Conservation (phyloP, 2,113 vertebrate genomes). For the Melanostigma gelatinosum region DNA sequence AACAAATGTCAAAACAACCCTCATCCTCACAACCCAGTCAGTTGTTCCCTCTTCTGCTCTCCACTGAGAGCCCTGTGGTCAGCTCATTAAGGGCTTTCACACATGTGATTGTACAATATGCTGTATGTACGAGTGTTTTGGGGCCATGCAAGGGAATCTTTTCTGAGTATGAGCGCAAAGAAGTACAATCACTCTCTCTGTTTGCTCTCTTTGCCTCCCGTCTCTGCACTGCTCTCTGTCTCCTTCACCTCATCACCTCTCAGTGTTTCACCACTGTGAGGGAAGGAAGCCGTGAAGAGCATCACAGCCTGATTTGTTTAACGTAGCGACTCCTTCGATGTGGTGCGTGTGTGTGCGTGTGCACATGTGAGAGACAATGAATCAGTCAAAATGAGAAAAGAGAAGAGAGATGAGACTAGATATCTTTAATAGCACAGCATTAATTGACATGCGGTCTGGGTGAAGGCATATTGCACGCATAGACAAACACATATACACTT, state of each 20-base stretch:
- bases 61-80: slow-evolving; percentile 60
- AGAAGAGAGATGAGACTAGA: slow-evolving; percentile 47
- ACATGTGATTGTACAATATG: slow-evolving; percentile 66
- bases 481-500: slow-evolving; percentile 57
- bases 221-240: slow-evolving; percentile 77
- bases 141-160: slow-evolving; percentile 50
- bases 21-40: slow-evolving; percentile 58
- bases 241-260: slow-evolving; percentile 80
- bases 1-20: slow-evolving; percentile 61
- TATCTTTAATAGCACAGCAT: slow-evolving; percentile 55
- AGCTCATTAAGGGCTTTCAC: slow-evolving; percentile 65
- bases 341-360: slow-evolving; percentile 22
- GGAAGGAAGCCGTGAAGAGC: slow-evolving; percentile 52
- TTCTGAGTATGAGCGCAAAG: slow-evolving; percentile 20
- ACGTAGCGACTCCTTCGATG: slow-evolving; percentile 30
- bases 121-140: slow-evolving; percentile 39
- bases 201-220: slow-evolving; percentile 30
- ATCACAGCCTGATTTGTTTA: slow-evolving; percentile 70
- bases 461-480: slow-evolving; percentile 50
- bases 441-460: slow-evolving; percentile 53
- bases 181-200: slow-evolving; percentile 43
- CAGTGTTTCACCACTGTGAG: slow-evolving; percentile 56
- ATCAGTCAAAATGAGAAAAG: slow-evolving; percentile 45
- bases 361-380: slow-evolving; percentile 28
- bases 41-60: slow-evolving; percentile 60